These are phyloP conservation scores for Chrysolina haemoptera DNA, from an alignment of 2,888 invertebrate species.

Conservation along the genomic window DNA sequence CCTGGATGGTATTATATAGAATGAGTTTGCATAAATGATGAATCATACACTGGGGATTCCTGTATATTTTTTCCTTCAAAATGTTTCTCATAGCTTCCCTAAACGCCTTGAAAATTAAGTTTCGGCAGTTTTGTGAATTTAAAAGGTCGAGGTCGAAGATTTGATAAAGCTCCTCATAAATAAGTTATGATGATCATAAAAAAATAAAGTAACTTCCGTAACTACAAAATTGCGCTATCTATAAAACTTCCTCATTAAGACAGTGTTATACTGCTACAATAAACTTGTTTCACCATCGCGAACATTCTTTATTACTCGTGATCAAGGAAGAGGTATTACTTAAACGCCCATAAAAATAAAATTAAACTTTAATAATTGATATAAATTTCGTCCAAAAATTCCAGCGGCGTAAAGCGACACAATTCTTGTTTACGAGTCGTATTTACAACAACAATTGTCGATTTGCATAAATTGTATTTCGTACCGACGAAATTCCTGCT, in stretches of 20 bases:
- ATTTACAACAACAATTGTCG: slow-evolving; percentile 28
- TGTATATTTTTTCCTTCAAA: too few relatives aligned
- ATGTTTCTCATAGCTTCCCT: too few relatives aligned
- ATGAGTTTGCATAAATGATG: too few relatives aligned
- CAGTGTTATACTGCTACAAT: neutral
- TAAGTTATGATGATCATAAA: slow-evolving; percentile 1
- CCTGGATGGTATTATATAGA: too few relatives aligned
- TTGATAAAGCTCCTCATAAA: neutral
- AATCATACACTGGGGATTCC: too few relatives aligned
- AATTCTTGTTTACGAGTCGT: slow-evolving; percentile 27
- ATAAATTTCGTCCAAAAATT: slow-evolving; percentile 19
- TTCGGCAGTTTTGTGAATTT: too few relatives aligned
- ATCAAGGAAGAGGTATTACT: slow-evolving; percentile 22
- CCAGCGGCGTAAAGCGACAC: slow-evolving; percentile 19
- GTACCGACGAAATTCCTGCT: neutral
- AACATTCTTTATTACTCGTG: slow-evolving; percentile 13
- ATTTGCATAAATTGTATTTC: slow-evolving; percentile 27
- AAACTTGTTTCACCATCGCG: neutral
- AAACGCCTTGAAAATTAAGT: too few relatives aligned
- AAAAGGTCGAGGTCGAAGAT: too few relatives aligned
- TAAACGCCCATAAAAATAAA: slow-evolving; percentile 20
- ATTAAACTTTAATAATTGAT: slow-evolving; percentile 28
- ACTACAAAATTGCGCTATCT: neutral
- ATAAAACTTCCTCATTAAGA: slow-evolving; percentile 5
- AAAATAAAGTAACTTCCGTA: neutral